Conservation (phyloP, 2,888 invertebrate genomes). For the Tetanocera ferruginea region DNA sequence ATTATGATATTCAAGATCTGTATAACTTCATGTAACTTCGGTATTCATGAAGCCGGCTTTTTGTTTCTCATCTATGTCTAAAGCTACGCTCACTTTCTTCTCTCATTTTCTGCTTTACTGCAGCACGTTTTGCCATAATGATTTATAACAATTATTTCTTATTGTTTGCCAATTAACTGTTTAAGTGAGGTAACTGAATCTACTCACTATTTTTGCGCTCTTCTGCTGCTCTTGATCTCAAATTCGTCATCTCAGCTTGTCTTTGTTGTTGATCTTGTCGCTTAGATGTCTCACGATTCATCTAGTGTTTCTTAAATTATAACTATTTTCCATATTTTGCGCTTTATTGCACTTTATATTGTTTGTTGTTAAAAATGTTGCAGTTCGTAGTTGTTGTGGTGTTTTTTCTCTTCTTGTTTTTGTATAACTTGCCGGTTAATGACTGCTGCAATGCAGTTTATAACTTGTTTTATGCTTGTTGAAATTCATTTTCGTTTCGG, state of each 20-base stretch:
- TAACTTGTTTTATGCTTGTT: background rate
- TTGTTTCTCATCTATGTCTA: background rate
- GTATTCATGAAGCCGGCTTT: background rate
- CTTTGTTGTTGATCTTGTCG: background rate
- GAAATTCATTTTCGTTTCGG: background rate
- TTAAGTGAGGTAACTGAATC: constrained; percentile 3
- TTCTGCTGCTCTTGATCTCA: background rate
- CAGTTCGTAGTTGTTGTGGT: background rate
- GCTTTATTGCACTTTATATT: background rate
- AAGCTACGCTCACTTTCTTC: background rate
- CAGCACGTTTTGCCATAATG: background rate
- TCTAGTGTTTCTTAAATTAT: background rate
- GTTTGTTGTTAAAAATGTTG: background rate
- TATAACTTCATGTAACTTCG: no score
- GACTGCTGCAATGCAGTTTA: background rate
- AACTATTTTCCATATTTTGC: background rate
- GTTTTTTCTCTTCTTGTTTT: background rate
- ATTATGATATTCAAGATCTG: no score
- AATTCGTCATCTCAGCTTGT: background rate
- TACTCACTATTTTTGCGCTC: constrained; percentile 1
- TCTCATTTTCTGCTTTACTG: background rate
- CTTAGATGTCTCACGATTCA: background rate
- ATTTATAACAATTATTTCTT: no score
- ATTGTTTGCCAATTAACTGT: constrained; percentile 3
- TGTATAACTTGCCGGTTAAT: background rate